These are phyloP conservation scores for Serranus cabrilla DNA, from an alignment of 2,797 vertebrate genomes.

Conservation along the genomic window DNA sequence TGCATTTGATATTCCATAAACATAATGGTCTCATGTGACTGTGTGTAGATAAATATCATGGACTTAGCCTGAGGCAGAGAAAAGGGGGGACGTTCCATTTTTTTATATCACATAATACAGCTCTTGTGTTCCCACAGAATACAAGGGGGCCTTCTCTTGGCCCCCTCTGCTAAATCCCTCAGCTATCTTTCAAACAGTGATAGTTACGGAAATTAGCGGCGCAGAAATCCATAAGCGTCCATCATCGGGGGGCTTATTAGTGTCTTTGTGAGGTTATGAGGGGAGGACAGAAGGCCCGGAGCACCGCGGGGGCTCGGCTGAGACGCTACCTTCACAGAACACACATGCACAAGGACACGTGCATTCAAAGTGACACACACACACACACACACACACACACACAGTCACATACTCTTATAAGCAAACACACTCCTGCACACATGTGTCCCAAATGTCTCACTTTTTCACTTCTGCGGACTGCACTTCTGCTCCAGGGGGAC, in stretches of 20 bases:
- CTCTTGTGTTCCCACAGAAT: slow-evolving; percentile 91
- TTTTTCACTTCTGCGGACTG: background rate
- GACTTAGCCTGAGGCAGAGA: slow-evolving; percentile 78
- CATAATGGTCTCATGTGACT: slow-evolving; percentile 84
- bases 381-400: slow-evolving; percentile 1
- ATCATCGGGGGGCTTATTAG: slow-evolving; percentile 97
- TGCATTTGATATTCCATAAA: slow-evolving; percentile 83
- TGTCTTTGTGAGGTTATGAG: slow-evolving; percentile 89
- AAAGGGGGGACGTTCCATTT: slow-evolving; percentile 78
- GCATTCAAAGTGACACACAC: slow-evolving; percentile 44
- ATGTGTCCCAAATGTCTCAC: background rate
- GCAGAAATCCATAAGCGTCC: slow-evolving; percentile 96
- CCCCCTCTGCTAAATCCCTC: slow-evolving; percentile 88
- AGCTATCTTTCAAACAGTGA: slow-evolving; percentile 98
- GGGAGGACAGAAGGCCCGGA: slow-evolving; percentile 82
- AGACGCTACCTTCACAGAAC: slow-evolving; percentile 71
- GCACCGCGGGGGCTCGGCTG: slow-evolving; percentile 68
- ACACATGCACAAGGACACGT: slow-evolving; percentile 58
- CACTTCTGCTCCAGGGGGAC: background rate
- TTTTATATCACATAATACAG: slow-evolving; percentile 92
- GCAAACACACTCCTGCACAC: background rate
- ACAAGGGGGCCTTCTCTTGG: slow-evolving; percentile 88
- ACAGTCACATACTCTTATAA: slow-evolving; percentile 11
- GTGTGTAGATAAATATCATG: slow-evolving; percentile 82
- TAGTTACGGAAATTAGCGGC: slow-evolving; percentile 99